Conservation (phyloP, 2,888 invertebrate genomes). For the Andricus quercusramuli region DNA sequence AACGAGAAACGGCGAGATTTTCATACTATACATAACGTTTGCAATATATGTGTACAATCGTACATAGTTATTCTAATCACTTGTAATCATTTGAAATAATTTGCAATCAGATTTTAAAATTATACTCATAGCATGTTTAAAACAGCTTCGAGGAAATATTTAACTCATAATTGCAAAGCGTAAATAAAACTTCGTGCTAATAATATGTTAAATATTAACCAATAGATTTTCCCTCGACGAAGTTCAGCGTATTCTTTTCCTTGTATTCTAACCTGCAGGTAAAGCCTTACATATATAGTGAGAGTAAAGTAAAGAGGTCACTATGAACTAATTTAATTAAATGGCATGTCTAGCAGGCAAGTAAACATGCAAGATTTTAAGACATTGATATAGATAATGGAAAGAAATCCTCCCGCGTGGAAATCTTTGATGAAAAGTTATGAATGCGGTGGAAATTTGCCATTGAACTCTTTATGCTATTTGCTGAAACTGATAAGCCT, state of each 20-base stretch:
- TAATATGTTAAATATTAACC: no score
- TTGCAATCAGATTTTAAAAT: no score
- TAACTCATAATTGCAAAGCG: no score
- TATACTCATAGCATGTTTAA: no score
- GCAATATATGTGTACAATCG: no score
- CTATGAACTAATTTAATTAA: constrained; percentile 16
- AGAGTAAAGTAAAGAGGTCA: constrained; percentile 15
- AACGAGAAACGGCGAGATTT: no score
- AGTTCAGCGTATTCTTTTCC: not conserved
- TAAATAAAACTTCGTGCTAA: no score
- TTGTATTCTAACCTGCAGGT: not conserved
- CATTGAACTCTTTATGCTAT: constrained; percentile 20
- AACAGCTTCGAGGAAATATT: no score
- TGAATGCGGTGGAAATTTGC: constrained; percentile 16
- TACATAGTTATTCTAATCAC: no score
- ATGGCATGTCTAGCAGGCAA: not conserved
- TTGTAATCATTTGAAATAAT: no score
- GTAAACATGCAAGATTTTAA: not conserved
- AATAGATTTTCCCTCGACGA: no score
- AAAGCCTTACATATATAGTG: constrained; percentile 21
- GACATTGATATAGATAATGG: not conserved
- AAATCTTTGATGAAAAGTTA: constrained; percentile 14
- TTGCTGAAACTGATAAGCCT: not conserved
- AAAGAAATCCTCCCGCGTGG: not conserved
- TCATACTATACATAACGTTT: no score